Conservation (phyloP, 2,888 invertebrate genomes). For the Melipona bicolor region DNA sequence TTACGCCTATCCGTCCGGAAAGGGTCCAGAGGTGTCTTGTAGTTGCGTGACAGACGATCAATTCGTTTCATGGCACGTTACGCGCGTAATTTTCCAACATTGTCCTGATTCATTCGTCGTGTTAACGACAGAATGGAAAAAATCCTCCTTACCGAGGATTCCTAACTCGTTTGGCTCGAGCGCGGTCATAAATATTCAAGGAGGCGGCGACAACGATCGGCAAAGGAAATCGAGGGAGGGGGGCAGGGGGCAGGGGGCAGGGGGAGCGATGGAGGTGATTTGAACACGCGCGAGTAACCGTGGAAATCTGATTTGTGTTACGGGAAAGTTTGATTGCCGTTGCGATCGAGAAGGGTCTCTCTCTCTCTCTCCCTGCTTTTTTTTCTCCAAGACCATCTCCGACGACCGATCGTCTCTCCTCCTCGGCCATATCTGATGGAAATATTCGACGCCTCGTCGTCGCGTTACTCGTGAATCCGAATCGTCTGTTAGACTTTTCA, state of each 20-base stretch:
- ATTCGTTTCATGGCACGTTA: slow-evolving; percentile 77
- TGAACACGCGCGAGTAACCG: slow-evolving; percentile 54
- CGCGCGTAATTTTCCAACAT: slow-evolving; percentile 70
- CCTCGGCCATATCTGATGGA: slow-evolving; percentile 4
- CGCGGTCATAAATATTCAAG: slow-evolving; percentile 67
- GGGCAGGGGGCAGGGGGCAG: background rate
- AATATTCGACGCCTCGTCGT: slow-evolving; percentile 42
- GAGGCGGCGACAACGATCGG: slow-evolving; percentile 56
- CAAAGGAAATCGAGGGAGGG: slow-evolving; percentile 25
- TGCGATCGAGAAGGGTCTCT: slow-evolving; percentile 44
- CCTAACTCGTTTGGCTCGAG: slow-evolving; percentile 18
- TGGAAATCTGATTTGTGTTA: slow-evolving; percentile 73
- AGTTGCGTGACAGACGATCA: slow-evolving; percentile 64
- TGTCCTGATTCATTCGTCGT: slow-evolving; percentile 74
- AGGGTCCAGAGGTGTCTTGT: background rate
- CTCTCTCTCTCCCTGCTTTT: background rate
- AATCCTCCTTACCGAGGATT: slow-evolving; percentile 26
- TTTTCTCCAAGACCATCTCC: slow-evolving; percentile 3
- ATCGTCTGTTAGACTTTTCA: slow-evolving; percentile 15
- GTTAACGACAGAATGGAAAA: slow-evolving; percentile 49
- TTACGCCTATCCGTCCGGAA: background rate
- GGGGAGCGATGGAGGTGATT: slow-evolving; percentile 31
- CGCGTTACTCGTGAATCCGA: slow-evolving; percentile 22
- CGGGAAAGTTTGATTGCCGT: slow-evolving; percentile 76
- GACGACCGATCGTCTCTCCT: slow-evolving; percentile 1